Base-by-base conservation (phyloP, 2,888 invertebrate genomes). In the Ennomos quercinarius region DNA sequence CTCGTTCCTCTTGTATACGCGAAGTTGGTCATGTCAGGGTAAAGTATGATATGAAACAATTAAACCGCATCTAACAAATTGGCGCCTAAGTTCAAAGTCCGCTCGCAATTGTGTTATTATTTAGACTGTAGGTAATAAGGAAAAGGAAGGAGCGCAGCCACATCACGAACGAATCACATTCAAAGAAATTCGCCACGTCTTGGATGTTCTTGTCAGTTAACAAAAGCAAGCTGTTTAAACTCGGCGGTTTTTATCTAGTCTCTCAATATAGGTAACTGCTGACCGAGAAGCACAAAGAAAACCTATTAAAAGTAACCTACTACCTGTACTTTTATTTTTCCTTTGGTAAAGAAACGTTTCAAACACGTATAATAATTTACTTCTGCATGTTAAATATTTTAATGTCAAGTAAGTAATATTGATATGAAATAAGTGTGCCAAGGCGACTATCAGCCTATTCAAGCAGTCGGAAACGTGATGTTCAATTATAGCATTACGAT, bases 341-440 rank as follows among this genome's bases (percentile, higher is more conserved):
- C 40, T 13, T 27, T 27, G 27, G 27, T 6, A 27, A 27, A 27
- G 27, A 27, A 6, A 6, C 27, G 6, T 27, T 27, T 6, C 5
- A 27, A 27, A 6, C 27, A 27, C 27, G 27, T 27, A 27, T 27
- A 27, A 42, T 9, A 17, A 42, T 6, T 42, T 17, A 44, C 35
- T 39, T 10, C 36, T 50, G 39, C 40, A 35, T 27, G 36, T 27
- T 43, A 10, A 10, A 47, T 38, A 46, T 57, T 46, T 48, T 38
- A 50, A 42, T 43, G 50, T 52, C 47, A 74, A 74, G 69, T 63
- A 65, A 71, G 79, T 74, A 83, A 81, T 82, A 84, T 81, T 81
- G 77, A 82, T 82, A 81, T 81, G 70, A 80, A 78, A 79, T 76
- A 89, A 84, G 83, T 86, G 70, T 88, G 91, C 85, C 91, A 91